These are phyloP conservation scores for Bombus vancouverensis DNA, from an alignment of 1,140 invertebrate genomes.

Conservation along the genomic window DNA sequence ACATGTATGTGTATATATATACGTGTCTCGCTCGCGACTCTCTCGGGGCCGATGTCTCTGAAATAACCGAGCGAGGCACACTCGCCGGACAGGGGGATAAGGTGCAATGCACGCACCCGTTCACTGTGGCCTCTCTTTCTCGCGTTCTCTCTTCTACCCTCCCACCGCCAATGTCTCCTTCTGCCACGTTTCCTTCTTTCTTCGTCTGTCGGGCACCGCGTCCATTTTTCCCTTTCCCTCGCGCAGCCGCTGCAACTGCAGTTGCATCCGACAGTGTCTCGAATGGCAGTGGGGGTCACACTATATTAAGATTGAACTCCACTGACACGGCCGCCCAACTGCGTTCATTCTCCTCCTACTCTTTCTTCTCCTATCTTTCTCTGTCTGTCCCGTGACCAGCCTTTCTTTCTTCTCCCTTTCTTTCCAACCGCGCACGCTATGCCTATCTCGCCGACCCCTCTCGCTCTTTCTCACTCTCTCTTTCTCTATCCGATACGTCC, in stretches of 20 bases:
- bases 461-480: background rate
- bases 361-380: slow-evolving; percentile 41
- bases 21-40: slow-evolving; percentile 32
- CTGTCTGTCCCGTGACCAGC: background rate
- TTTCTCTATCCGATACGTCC: slow-evolving; percentile 22
- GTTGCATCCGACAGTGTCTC: slow-evolving; percentile 70
- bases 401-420: slow-evolving; percentile 10
- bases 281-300: slow-evolving; percentile 81
- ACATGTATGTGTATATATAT: background rate
- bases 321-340: slow-evolving; percentile 78
- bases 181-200: slow-evolving; percentile 38
- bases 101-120: slow-evolving; percentile 80
- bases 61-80: slow-evolving; percentile 78
- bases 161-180: slow-evolving; percentile 10
- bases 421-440: background rate
- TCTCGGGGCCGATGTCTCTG: slow-evolving; percentile 73
- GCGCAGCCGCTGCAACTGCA: slow-evolving; percentile 55
- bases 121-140: slow-evolving; percentile 47
- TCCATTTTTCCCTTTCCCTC: slow-evolving; percentile 21
- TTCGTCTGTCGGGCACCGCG: background rate
- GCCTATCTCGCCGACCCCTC: background rate
- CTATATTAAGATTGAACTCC: slow-evolving; percentile 84
- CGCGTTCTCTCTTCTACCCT: background rate
- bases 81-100: slow-evolving; percentile 73
- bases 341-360: slow-evolving; percentile 69